These are phyloP conservation scores for Blastobasis adustella DNA, from an alignment of 2,888 invertebrate species.

Conservation along the genomic window DNA sequence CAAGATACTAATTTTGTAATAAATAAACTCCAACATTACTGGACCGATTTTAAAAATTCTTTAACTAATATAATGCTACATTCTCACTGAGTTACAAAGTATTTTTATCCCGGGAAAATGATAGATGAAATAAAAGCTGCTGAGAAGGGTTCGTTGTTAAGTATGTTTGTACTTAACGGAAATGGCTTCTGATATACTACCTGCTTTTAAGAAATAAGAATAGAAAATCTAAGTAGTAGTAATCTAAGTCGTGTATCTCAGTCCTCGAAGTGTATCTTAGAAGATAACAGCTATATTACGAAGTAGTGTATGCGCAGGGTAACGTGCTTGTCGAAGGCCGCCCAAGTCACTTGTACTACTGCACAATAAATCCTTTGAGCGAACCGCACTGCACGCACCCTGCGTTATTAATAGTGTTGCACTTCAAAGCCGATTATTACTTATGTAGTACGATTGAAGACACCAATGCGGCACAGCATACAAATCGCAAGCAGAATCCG, in stretches of 20 bases:
- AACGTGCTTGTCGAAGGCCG: conserved; percentile 34
- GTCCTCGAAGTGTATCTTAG: neutral
- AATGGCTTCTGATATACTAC: too few relatives aligned
- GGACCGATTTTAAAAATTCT: too few relatives aligned
- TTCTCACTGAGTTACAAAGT: too few relatives aligned
- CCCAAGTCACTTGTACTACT: conserved; percentile 27
- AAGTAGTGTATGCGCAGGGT: conserved; percentile 13
- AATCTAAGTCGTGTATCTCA: neutral
- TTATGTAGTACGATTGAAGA: conserved; percentile 22
- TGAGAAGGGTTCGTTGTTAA: too few relatives aligned
- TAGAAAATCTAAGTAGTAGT: neutral
- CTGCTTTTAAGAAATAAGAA: neutral
- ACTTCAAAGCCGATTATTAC: conserved; percentile 43
- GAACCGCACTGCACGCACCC: conserved; percentile 21
- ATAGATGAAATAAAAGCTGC: too few relatives aligned
- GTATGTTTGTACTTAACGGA: too few relatives aligned
- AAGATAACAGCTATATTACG: neutral
- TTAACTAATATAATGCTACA: too few relatives aligned
- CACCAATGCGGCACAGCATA: conserved; percentile 12
- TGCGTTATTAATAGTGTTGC: conserved; percentile 36
- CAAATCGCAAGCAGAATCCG: too few relatives aligned
- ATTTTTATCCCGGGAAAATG: too few relatives aligned
- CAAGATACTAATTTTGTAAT: too few relatives aligned
- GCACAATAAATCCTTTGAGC: conserved; percentile 40
- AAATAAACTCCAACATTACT: too few relatives aligned